These are phyloP conservation scores for Diplodus puntazzo DNA, from an alignment of 2,797 vertebrate genomes.

Conservation along the genomic window DNA sequence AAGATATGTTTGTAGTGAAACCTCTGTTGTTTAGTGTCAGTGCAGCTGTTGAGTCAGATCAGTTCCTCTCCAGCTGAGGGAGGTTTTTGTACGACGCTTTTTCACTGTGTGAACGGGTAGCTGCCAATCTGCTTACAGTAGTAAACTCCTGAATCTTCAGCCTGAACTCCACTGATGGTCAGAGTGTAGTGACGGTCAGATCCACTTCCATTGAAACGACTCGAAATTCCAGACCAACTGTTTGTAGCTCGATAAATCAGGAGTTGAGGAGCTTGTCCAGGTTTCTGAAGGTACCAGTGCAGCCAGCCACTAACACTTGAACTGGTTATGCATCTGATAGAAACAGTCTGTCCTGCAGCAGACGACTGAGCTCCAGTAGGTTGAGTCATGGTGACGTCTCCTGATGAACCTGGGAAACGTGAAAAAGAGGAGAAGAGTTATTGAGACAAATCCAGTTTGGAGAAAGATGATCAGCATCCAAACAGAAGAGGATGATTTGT, in stretches of 20 bases:
- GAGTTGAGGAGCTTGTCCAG: constrained; percentile 10
- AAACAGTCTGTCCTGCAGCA: constrained; percentile 27
- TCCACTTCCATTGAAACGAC: neutral
- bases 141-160: constrained; percentile 20
- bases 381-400: constrained; percentile 8
- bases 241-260: rapidly evolving
- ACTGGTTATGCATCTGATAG: neutral
- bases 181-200: constrained; percentile 6
- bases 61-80: too few relatives aligned
- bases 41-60: too few relatives aligned
- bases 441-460: constrained; percentile 4
- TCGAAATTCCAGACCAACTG: neutral
- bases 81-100: neutral
- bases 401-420: constrained; percentile 26
- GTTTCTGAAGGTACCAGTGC: constrained; percentile 11
- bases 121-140: constrained; percentile 2
- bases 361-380: constrained; percentile 13
- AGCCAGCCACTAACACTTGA: neutral
- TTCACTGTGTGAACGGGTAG: constrained; percentile 14
- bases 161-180: constrained; percentile 28
- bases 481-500: neutral
- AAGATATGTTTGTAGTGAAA: too few relatives aligned
- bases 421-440: constrained; percentile 17
- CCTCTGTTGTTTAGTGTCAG: too few relatives aligned
- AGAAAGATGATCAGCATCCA: constrained; percentile 17